These are phyloP conservation scores for Micropterix aruncella DNA, from an alignment of 2,888 invertebrate genomes.

Conservation along the genomic window DNA sequence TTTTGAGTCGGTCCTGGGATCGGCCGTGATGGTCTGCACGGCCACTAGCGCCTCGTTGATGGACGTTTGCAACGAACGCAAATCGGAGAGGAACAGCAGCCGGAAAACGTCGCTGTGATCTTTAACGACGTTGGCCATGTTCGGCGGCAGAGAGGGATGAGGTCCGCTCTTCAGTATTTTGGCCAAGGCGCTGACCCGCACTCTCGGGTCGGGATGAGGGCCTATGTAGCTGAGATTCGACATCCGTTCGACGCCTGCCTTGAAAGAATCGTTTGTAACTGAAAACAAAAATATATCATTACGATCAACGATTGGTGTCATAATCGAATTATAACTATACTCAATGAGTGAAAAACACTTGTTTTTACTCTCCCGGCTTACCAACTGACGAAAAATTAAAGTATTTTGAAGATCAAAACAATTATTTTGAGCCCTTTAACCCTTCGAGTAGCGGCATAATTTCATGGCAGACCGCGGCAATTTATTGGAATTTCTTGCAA, in stretches of 20 bases:
- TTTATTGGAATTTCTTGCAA: no score
- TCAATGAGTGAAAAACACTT: no score
- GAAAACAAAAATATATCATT: constrained; percentile 29
- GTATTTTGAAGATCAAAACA: no score
- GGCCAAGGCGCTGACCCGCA: constrained; percentile 47
- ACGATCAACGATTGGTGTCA: no score
- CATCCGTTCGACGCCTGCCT: constrained; percentile 63
- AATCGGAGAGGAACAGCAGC: constrained; percentile 69
- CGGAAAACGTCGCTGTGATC: constrained; percentile 53
- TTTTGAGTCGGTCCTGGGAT: constrained; percentile 92
- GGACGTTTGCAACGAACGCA: constrained; percentile 77
- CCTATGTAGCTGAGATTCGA: constrained; percentile 46
- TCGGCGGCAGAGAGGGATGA: constrained; percentile 50
- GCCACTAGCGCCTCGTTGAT: constrained; percentile 91
- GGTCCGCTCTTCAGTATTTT: constrained; percentile 63
- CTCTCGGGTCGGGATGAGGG: constrained; percentile 29
- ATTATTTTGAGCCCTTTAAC: no score
- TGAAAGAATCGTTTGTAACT: constrained; percentile 77
- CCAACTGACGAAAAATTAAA: no score
- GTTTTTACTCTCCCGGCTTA: no score
- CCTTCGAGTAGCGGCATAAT: no score
- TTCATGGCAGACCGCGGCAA: no score
- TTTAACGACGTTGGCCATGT: constrained; percentile 23
- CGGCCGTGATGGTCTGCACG: constrained; percentile 85
- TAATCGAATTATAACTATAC: no score